Percentiles rank a stretch among this genome's conserved stretches.
Evolutionary conservation across 2,113 vertebrate species (phyloP).

Genomic region (Cyrtonyx montezumae): DNA sequence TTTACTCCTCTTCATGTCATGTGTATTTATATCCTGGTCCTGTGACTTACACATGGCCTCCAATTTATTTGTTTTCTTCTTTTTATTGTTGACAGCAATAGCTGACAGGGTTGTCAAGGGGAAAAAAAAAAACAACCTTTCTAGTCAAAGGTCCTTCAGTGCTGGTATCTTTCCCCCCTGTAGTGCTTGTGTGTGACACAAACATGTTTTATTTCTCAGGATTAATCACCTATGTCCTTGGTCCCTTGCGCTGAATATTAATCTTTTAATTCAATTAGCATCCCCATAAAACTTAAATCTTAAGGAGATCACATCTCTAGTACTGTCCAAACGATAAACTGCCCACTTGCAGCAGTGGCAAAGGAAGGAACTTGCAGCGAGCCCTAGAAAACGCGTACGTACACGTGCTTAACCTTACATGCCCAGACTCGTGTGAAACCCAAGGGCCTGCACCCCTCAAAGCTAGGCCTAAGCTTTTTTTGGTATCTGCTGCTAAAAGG

Average conservation of each 20-base stretch:
- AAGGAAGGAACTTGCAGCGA: neutral
- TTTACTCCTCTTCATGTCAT: slow-evolving; percentile 59
- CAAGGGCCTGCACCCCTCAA: neutral
- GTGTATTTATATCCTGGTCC: slow-evolving; percentile 76
- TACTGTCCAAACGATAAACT: slow-evolving; percentile 5
- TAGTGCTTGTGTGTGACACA: neutral
- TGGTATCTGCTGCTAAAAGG: neutral
- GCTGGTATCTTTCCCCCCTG: neutral
- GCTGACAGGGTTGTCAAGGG: slow-evolving; percentile 31
- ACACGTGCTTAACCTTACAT: accelerated
- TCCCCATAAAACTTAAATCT: slow-evolving; percentile 5
- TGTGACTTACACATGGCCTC: slow-evolving; percentile 84
- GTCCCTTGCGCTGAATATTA: slow-evolving; percentile 11
- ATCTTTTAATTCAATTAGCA: slow-evolving; percentile 61
- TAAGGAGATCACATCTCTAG: slow-evolving; percentile 5
- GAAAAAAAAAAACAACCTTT: slow-evolving; percentile 44
- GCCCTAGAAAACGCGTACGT: neutral
- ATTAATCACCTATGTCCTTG: slow-evolving; percentile 38
- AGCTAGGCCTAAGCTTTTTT: neutral
- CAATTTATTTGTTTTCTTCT: slow-evolving; percentile 85
- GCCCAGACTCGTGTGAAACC: neutral
- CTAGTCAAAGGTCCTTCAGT: slow-evolving; percentile 45
- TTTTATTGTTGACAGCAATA: slow-evolving; percentile 62
- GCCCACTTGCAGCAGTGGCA: neutral
- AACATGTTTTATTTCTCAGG: slow-evolving; percentile 22